Percentiles rank a stretch among this genome's conserved stretches.
Conservation (phyloP, 2,113 vertebrate genomes). For the Heteronetta atricapilla region DNA sequence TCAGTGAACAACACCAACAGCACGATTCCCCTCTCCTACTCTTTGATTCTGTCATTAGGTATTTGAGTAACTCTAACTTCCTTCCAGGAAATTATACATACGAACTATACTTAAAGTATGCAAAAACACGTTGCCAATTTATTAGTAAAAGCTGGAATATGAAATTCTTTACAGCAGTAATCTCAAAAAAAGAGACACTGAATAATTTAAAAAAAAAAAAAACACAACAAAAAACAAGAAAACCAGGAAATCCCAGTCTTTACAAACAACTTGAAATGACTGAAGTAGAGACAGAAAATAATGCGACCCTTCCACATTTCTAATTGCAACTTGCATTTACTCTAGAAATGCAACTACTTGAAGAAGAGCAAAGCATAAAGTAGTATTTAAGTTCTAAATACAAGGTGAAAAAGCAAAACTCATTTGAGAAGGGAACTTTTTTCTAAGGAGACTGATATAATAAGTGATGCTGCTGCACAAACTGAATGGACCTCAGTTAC, state of each 20-base stretch:
- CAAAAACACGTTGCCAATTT: background rate
- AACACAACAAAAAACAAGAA: too few species aligned
- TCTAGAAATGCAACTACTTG: background rate
- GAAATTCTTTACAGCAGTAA: background rate
- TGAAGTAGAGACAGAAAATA: background rate
- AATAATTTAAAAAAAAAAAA: background rate
- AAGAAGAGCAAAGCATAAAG: background rate
- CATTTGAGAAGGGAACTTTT: background rate
- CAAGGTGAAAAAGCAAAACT: background rate
- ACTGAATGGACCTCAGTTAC: background rate
- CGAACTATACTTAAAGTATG: background rate
- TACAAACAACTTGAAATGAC: background rate
- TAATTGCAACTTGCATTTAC: background rate
- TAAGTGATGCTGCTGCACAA: background rate
- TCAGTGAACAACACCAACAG: background rate
- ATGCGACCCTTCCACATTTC: accelerated
- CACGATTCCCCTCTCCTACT: background rate
- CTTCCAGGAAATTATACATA: background rate
- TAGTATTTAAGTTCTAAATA: background rate
- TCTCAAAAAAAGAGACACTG: background rate
- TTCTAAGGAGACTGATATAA: background rate
- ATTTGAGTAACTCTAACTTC: background rate
- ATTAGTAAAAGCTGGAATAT: background rate
- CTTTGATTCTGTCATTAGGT: background rate
- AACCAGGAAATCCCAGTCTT: background rate